phyloP scores from a whole-genome alignment of 2,113 vertebrate species.

The Dunckerocampus dactyliophorus region DNA sequence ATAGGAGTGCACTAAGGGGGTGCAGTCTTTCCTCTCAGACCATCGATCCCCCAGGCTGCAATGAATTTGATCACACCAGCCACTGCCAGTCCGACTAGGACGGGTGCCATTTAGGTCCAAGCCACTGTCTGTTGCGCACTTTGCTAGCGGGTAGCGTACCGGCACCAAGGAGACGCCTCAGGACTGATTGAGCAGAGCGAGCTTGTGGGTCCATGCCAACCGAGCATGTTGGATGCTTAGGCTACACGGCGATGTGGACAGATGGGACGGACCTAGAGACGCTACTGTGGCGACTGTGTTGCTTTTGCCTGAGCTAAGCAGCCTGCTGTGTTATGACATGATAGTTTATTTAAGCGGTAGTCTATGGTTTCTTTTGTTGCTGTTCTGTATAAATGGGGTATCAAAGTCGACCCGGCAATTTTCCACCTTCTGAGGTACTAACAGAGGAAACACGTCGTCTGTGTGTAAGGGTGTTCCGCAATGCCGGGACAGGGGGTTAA shows the following conservation, averaged over 20 bases:
- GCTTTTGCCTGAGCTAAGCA: background rate
- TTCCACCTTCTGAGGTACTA: too few relatives aligned
- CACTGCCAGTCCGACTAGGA: slow-evolving; percentile 24
- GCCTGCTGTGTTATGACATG: background rate
- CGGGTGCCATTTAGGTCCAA: slow-evolving; percentile 38
- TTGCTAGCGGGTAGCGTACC: slow-evolving; percentile 10
- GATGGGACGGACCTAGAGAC: slow-evolving; percentile 29
- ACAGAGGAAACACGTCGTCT: too few relatives aligned
- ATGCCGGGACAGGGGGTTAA: too few relatives aligned
- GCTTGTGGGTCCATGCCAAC: slow-evolving; percentile 26
- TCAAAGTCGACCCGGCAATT: too few relatives aligned
- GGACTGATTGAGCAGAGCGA: slow-evolving; percentile 31
- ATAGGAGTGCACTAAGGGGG: too few relatives aligned
- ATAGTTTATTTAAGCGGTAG: background rate
- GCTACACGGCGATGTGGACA: slow-evolving; percentile 17
- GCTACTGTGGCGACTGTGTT: too few relatives aligned
- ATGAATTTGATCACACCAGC: slow-evolving; percentile 30
- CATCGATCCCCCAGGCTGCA: background rate
- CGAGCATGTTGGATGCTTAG: slow-evolving; percentile 34
- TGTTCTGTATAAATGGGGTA: too few relatives aligned
- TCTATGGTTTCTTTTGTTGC: background rate
- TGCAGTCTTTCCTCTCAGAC: too few relatives aligned
- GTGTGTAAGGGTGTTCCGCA: too few relatives aligned
- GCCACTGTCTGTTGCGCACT: slow-evolving; percentile 47
- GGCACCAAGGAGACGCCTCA: slow-evolving; percentile 2